These are phyloP conservation scores for Tricholaema leucomelas DNA, from an alignment of 2,113 vertebrate species.

Conservation along the genomic window DNA sequence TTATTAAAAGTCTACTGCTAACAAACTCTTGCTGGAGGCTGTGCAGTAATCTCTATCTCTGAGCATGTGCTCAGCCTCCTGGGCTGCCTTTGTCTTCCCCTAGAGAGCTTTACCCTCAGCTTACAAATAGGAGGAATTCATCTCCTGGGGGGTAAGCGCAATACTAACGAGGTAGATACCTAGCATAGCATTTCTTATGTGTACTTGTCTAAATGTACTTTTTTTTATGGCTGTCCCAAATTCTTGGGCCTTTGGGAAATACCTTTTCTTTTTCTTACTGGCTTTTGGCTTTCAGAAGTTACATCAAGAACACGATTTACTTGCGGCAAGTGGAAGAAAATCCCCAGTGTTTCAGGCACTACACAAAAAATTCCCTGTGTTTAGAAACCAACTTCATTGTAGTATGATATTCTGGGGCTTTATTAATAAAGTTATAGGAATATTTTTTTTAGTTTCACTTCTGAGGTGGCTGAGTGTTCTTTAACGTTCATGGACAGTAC, in stretches of 20 bases:
- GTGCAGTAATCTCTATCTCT: conserved; percentile 5
- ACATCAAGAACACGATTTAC: background rate
- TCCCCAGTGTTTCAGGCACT: background rate
- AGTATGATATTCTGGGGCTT: background rate
- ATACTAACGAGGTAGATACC: background rate
- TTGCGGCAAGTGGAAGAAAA: background rate
- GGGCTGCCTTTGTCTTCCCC: conserved; percentile 48
- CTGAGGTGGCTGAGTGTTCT: background rate
- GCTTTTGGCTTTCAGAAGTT: conserved; percentile 26
- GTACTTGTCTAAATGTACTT: conserved; percentile 40
- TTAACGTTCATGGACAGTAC: background rate
- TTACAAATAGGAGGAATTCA: conserved; percentile 50
- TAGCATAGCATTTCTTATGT: conserved; percentile 21
- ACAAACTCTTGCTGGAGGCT: conserved; percentile 23
- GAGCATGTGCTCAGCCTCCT: conserved; percentile 34
- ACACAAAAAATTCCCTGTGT: background rate
- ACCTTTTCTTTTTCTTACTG: background rate
- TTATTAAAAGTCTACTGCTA: conserved; percentile 58
- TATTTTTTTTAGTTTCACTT: background rate
- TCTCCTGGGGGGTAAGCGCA: conserved; percentile 16
- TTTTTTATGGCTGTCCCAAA: conserved; percentile 31
- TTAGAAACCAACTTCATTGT: background rate
- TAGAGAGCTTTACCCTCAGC: too few relatives aligned
- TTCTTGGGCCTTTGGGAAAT: conserved; percentile 34
- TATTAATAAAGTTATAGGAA: background rate